Percentiles rank a stretch among this genome's conserved stretches.
These are phyloP conservation scores for Scarus forsteni DNA, from an alignment of 2,797 vertebrate species.

Conservation along the genomic window DNA sequence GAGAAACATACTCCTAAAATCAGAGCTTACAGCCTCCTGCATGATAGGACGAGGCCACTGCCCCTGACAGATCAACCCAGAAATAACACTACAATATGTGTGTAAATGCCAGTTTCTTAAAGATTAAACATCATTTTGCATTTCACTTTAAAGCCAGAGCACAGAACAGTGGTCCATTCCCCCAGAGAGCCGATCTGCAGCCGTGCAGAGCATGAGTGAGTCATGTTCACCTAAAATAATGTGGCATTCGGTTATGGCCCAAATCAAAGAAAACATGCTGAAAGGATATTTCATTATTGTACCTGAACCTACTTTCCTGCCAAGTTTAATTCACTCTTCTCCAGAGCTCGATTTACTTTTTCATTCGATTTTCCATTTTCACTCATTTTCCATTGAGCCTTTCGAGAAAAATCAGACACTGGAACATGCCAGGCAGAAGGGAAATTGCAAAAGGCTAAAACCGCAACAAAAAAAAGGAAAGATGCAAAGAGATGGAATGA, in stretches of 20 bases:
- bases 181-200: constrained; percentile 10
- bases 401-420: constrained; percentile 13
- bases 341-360: constrained; percentile 39
- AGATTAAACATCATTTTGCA: constrained; percentile 1
- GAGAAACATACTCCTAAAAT: no score
- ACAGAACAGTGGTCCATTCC: constrained; percentile 8
- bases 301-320: constrained; percentile 22
- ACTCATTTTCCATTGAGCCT: constrained; percentile 21
- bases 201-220: constrained; percentile 8
- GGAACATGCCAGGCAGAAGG: not conserved
- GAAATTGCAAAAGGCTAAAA: constrained; percentile 14
- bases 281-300: constrained; percentile 36
- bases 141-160: constrained; percentile 15
- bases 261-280: constrained; percentile 38
- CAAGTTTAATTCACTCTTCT: constrained; percentile 43
- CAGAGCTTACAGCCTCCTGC: no score
- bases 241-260: constrained; percentile 30
- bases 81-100: no score
- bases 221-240: constrained; percentile 13
- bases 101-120: not conserved
- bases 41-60: no score
- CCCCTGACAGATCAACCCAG: no score
- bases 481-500: not conserved
- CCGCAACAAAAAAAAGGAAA: constrained; percentile 7
- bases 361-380: constrained; percentile 29